Evolutionary conservation across 1,140 invertebrate species (phyloP).

Genomic region (Aradophagus sp.): DNA sequence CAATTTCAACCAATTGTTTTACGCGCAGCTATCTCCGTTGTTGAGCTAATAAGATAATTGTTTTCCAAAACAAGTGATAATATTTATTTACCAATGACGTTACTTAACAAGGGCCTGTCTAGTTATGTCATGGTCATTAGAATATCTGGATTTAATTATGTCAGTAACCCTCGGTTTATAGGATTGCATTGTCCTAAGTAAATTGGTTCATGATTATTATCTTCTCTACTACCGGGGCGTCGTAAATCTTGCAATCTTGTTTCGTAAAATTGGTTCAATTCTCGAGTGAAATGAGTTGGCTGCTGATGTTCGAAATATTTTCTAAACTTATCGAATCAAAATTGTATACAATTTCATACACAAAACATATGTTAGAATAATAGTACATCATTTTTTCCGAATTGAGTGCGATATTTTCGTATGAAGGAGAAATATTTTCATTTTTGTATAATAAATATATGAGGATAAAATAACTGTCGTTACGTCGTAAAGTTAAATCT

Average conservation of each 20-base stretch:
- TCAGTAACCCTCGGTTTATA: constrained; percentile 12
- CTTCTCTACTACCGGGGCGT: constrained; percentile 5
- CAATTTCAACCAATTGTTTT: constrained; percentile 12
- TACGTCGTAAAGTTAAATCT: too few species aligned
- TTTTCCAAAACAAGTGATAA: constrained; percentile 31
- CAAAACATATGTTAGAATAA: too few species aligned
- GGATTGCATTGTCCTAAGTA: constrained; percentile 25
- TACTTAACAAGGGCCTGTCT: constrained; percentile 7
- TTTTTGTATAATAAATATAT: too few species aligned
- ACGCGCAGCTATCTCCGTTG: constrained; percentile 1
- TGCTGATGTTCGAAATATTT: too few species aligned
- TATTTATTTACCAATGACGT: constrained; percentile 16
- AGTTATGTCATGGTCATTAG: background rate
- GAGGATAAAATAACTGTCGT: too few species aligned
- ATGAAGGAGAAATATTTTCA: too few species aligned
- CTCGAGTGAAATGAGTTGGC: too few species aligned
- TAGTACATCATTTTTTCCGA: constrained; percentile 5
- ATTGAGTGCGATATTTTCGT: too few species aligned
- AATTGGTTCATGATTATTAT: constrained; percentile 28
- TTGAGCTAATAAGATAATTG: constrained; percentile 22
- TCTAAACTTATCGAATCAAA: too few species aligned
- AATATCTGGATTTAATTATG: constrained; percentile 17
- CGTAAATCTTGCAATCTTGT: constrained; percentile 19
- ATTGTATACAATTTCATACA: too few species aligned
- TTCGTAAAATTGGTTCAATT: constrained; percentile 13